These are phyloP conservation scores for Cyphomyrmex costatus DNA, from an alignment of 1,140 invertebrate species.

Conservation along the genomic window DNA sequence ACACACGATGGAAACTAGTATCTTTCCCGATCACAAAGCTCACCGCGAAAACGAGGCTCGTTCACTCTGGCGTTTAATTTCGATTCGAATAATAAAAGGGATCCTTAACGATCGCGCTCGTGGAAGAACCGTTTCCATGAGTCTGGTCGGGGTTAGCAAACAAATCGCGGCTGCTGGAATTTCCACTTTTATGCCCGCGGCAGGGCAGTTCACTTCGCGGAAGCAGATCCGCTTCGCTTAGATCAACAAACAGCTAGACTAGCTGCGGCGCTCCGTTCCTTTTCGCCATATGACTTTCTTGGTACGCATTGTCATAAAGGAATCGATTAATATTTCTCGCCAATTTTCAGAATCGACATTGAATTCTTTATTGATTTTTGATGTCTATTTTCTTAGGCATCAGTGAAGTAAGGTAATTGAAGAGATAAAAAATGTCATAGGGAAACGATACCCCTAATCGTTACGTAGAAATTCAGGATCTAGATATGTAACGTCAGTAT, in stretches of 20 bases:
- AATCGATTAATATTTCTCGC: neutral
- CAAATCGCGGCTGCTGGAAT: slow-evolving; percentile 74
- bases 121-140: slow-evolving; percentile 71
- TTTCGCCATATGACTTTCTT: slow-evolving; percentile 28
- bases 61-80: slow-evolving; percentile 63
- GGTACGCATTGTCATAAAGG: slow-evolving; percentile 26
- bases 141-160: slow-evolving; percentile 71
- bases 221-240: slow-evolving; percentile 73
- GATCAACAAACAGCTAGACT: slow-evolving; percentile 74
- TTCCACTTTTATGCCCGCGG: slow-evolving; percentile 77
- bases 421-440: neutral
- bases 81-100: slow-evolving; percentile 72
- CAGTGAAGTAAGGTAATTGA: neutral
- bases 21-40: slow-evolving; percentile 62
- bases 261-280: slow-evolving; percentile 60
- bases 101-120: slow-evolving; percentile 69
- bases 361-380: neutral
- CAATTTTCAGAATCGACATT: neutral
- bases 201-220: slow-evolving; percentile 78
- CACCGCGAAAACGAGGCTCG: slow-evolving; percentile 66
- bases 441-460: too few species aligned
- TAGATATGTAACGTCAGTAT: slow-evolving; percentile 39
- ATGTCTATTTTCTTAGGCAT: too few species aligned
- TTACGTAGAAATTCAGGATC: neutral
- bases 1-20: slow-evolving; percentile 70